Conservation (phyloP, 2,888 invertebrate genomes). For the Agrilus cyanescens region DNA sequence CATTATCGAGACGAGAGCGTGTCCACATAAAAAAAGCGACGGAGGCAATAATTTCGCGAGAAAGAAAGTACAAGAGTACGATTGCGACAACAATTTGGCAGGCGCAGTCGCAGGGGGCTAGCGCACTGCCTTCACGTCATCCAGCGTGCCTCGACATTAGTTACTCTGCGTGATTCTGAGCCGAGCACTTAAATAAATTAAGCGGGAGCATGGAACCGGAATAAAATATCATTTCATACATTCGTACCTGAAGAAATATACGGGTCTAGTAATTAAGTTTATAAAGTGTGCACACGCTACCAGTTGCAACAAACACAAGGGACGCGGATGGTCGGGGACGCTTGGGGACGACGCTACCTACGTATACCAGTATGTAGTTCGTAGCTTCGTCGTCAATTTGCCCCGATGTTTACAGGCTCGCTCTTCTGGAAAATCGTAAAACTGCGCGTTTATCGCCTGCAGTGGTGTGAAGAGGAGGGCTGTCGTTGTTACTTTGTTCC, state of each 20-base stretch:
- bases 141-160: conserved; percentile 12
- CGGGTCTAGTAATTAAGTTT: conserved; percentile 11
- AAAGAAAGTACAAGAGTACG: no score
- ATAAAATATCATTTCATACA: conserved; percentile 12
- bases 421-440: no score
- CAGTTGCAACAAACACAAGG: neutral
- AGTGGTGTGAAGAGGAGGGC: no score
- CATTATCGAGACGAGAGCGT: no score
- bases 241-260: conserved; percentile 11
- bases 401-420: no score
- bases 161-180: conserved; percentile 14
- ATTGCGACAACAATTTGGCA: conserved; percentile 9
- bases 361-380: no score
- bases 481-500: no score
- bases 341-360: no score
- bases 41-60: conserved; percentile 7
- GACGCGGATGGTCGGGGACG: no score
- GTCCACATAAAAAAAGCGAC: conserved; percentile 6
- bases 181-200: conserved; percentile 12
- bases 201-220: conserved; percentile 8
- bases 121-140: conserved; percentile 7
- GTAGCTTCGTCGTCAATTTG: no score
- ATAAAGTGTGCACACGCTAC: conserved; percentile 10
- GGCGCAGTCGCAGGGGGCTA: conserved; percentile 12
- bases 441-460: no score